Percentiles rank a stretch among this genome's conserved stretches.
These are phyloP conservation scores for Epinephelus moara DNA, from an alignment of 2,113 vertebrate species.

Conservation along the genomic window DNA sequence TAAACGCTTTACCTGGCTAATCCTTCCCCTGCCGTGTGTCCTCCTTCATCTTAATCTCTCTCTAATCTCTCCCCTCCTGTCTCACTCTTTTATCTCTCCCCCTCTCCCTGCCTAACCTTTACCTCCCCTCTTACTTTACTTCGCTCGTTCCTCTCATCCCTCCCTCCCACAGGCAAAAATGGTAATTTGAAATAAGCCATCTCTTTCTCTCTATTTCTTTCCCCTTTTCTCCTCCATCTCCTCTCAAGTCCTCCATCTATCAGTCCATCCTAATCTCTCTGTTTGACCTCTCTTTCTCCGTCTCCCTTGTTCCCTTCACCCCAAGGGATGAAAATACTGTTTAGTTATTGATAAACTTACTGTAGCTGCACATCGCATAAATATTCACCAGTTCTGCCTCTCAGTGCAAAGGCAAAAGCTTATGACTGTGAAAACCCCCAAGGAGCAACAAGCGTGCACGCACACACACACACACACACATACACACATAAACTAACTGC, in stretches of 20 bases:
- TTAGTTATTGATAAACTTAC: conserved; percentile 74
- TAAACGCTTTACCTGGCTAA: conserved; percentile 49
- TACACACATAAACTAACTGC: conserved; percentile 39
- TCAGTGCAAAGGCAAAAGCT: conserved; percentile 64
- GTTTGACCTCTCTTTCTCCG: conserved; percentile 31
- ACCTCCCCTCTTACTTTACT: conserved; percentile 29
- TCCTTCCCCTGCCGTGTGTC: conserved; percentile 33
- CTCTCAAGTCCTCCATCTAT: conserved; percentile 7
- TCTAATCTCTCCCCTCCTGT: conserved; percentile 47
- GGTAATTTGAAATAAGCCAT: conserved; percentile 21
- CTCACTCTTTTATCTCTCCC: conserved; percentile 33
- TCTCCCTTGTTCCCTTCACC: neutral
- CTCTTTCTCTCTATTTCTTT: neutral
- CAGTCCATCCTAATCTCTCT: conserved; percentile 21
- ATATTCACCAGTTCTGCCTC: conserved; percentile 71
- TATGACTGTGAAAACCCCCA: conserved; percentile 65
- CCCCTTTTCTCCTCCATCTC: neutral
- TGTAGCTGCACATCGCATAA: conserved; percentile 67
- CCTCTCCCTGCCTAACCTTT: conserved; percentile 55
- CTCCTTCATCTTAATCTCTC: conserved; percentile 45
- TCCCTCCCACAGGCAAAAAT: conserved; percentile 27
- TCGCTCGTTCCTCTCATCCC: conserved; percentile 38
- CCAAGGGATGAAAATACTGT: conserved; percentile 54
- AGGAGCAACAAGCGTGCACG: conserved; percentile 35
- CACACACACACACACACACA: neutral